A percentile compares a stretch with the other conserved stretches of the same genome.
Conservation (phyloP, 2,113 vertebrate genomes). For the Motacilla alba region DNA sequence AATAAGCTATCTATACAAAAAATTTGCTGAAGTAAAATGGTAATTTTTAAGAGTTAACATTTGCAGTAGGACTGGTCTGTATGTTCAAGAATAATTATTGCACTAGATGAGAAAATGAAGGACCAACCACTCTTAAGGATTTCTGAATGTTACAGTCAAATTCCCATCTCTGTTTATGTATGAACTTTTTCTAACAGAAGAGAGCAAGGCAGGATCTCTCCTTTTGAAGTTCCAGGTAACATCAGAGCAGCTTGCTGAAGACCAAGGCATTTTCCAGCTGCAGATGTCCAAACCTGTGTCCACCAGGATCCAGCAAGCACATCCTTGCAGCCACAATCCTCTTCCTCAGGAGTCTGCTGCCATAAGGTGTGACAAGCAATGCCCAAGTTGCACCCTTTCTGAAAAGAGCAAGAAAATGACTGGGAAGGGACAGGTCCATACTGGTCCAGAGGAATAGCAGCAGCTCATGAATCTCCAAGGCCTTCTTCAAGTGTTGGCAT, state of each 20-base stretch:
- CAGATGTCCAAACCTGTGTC: accelerated
- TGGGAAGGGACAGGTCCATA: neutral
- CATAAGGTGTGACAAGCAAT: neutral
- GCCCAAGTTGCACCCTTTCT: neutral
- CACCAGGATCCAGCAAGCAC: neutral
- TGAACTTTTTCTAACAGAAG: neutral
- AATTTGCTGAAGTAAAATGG: neutral
- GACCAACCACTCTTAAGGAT: neutral
- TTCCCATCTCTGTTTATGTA: neutral
- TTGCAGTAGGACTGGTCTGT: neutral
- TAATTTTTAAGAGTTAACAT: neutral
- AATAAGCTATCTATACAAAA: neutral
- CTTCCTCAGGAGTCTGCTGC: neutral
- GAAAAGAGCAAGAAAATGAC: neutral
- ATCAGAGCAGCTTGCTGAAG: neutral
- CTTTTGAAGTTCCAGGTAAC: neutral
- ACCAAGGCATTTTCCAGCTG: neutral
- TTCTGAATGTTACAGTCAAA: neutral
- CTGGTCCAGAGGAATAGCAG: neutral
- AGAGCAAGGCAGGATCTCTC: neutral
- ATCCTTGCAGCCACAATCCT: neutral
- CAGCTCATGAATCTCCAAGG: neutral
- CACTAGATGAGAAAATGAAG: neutral
- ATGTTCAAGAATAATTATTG: neutral
- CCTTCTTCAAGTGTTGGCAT: neutral